Evolutionary conservation across 1,140 invertebrate species (phyloP).

Genomic region (Neocloeon triangulifer): DNA sequence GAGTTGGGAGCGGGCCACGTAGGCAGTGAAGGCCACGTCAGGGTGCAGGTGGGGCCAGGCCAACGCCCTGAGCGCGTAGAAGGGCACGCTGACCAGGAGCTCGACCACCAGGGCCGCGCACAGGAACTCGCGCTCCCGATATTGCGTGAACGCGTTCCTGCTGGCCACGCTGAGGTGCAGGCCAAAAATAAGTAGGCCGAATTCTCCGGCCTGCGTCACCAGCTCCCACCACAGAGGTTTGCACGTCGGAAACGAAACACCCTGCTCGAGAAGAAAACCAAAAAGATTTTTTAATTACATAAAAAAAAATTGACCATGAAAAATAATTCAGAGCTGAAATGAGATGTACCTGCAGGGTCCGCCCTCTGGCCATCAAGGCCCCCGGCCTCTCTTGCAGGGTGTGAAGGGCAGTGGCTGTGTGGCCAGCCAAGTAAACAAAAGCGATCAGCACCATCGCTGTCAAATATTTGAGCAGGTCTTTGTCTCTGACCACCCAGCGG

Average conservation of each 20-base stretch:
- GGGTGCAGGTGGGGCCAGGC: conserved; percentile 31
- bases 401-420: conserved; percentile 46
- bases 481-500: conserved; percentile 63
- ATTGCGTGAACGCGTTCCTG: conserved; percentile 60
- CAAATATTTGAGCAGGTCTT: conserved; percentile 62
- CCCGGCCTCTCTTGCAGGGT: conserved; percentile 17
- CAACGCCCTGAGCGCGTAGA: conserved; percentile 38
- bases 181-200: conserved; percentile 58
- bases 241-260: conserved; percentile 35
- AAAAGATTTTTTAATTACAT: no score
- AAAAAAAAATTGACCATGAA: no score
- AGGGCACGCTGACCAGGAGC: conserved; percentile 39
- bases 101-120: conserved; percentile 53
- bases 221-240: conserved; percentile 72
- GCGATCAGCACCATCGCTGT: conserved; percentile 51
- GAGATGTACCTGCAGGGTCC: no score
- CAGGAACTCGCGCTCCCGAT: conserved; percentile 54
- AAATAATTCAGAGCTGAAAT: no score
- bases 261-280: no score
- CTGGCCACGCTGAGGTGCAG: conserved; percentile 60
- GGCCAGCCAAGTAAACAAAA: conserved; percentile 63
- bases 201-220: conserved; percentile 60
- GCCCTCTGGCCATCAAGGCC: no score
- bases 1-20: conserved; percentile 47
- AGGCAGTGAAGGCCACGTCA: conserved; percentile 38